Conservation (phyloP, 2,888 invertebrate species). For the Taenaris catops region DNA sequence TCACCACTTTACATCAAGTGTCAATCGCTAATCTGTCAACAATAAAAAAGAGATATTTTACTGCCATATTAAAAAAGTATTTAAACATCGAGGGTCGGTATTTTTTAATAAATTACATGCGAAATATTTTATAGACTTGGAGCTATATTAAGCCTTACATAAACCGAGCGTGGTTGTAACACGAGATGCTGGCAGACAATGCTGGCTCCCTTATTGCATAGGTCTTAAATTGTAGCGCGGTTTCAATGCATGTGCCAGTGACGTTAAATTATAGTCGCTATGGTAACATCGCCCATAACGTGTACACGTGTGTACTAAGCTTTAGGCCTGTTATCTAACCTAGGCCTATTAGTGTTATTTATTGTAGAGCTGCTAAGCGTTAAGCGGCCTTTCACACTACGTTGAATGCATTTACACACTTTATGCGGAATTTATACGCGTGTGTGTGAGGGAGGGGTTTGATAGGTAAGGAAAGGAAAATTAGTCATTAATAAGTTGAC, state of each 20-base stretch:
- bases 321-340: slow-evolving; percentile 44
- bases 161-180: slow-evolving; percentile 65
- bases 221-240: slow-evolving; percentile 75
- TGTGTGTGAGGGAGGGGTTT: too few species aligned
- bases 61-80: too few species aligned
- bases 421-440: too few species aligned
- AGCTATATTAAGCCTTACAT: slow-evolving; percentile 46
- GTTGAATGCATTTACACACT: background rate
- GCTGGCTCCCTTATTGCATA: slow-evolving; percentile 71
- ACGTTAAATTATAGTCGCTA: slow-evolving; percentile 75
- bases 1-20: too few species aligned
- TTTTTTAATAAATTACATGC: slow-evolving; percentile 14
- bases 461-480: too few species aligned
- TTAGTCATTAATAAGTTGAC: too few species aligned
- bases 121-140: slow-evolving; percentile 32
- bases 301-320: slow-evolving; percentile 57
- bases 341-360: slow-evolving; percentile 40
- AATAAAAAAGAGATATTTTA: too few species aligned
- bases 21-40: too few species aligned
- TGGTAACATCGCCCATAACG: slow-evolving; percentile 58
- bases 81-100: too few species aligned
- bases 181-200: slow-evolving; percentile 64
- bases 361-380: slow-evolving; percentile 8
- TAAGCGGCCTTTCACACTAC: slow-evolving; percentile 3
- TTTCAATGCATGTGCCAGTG: slow-evolving; percentile 75